These are phyloP conservation scores for Pocillopora verrucosa DNA, from an alignment of 64 coral and sea anemone genomes.

Conservation along the genomic window DNA sequence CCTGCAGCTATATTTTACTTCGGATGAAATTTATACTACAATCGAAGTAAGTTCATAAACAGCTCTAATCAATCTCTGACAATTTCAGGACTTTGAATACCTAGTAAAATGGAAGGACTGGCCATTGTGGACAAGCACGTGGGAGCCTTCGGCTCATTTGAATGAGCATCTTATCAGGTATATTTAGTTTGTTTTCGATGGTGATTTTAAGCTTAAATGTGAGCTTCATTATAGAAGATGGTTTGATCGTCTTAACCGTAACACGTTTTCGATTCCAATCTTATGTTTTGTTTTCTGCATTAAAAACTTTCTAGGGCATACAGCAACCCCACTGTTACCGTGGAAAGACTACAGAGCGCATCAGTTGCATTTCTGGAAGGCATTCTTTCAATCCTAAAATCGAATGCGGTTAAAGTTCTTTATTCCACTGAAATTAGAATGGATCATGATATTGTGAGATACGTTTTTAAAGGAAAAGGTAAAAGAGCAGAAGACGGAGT, in stretches of 20 bases:
- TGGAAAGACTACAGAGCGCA: neutral
- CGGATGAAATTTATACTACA: no score
- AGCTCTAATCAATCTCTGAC: no score
- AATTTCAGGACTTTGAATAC: no score
- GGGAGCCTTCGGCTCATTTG: no score
- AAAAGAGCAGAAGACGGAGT: constrained; percentile 41
- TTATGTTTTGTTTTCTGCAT: constrained; percentile 15
- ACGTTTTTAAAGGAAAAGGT: constrained; percentile 50
- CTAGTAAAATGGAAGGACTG: no score
- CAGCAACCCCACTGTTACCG: constrained; percentile 5
- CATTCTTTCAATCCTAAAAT: no score
- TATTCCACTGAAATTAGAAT: constrained; percentile 3
- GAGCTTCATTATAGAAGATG: no score
- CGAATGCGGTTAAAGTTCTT: neutral
- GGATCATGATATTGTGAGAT: constrained; percentile 23
- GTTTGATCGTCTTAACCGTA: neutral
- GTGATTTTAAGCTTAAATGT: neutral
- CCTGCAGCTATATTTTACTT: no score
- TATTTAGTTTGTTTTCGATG: constrained; percentile 12
- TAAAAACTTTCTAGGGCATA: constrained; percentile 10
- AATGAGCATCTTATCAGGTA: constrained; percentile 10
- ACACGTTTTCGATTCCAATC: constrained; percentile 4
- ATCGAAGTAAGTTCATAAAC: no score
- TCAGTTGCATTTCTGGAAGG: no score
- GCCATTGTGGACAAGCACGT: no score